A percentile compares a stretch with the other conserved stretches of the same genome.
Conservation (phyloP, 1,140 invertebrate genomes). For the Drosophila nigrodunni region DNA sequence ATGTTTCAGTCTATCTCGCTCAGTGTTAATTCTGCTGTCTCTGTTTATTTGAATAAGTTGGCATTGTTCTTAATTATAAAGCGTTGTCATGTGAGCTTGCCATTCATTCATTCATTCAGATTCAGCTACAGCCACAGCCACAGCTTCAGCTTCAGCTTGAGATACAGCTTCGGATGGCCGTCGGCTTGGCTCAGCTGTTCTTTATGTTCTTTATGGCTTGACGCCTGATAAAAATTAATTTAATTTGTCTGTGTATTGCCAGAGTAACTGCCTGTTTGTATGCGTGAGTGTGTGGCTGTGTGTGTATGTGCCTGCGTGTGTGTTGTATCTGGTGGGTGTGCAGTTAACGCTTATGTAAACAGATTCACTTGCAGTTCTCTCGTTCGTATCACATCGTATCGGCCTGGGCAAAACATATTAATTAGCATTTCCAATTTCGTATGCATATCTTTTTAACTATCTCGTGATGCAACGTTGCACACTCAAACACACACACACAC, state of each 20-base stretch:
- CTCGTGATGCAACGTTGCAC: conserved; percentile 79
- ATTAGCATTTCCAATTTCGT: conserved; percentile 81
- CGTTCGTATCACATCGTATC: conserved; percentile 63
- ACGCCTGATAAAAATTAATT: conserved; percentile 83
- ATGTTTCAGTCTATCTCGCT: neutral
- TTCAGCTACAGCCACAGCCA: neutral
- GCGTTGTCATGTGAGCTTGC: conserved; percentile 80
- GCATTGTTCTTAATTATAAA: conserved; percentile 82
- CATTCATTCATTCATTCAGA: conserved; percentile 58
- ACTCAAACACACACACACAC: conserved; percentile 37
- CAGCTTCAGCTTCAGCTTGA: conserved; percentile 15
- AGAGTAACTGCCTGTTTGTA: conserved; percentile 18
- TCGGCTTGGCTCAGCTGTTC: conserved; percentile 69
- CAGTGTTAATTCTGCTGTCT: conserved; percentile 7
- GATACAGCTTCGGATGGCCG: conserved; percentile 16
- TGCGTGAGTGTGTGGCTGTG: conserved; percentile 26
- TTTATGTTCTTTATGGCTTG: conserved; percentile 73
- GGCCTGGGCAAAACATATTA: conserved; percentile 81
- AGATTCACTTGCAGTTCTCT: conserved; percentile 64
- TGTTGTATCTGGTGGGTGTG: conserved; percentile 41
- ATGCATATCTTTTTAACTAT: conserved; percentile 78
- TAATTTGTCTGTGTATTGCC: conserved; percentile 61
- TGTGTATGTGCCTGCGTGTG: conserved; percentile 17
- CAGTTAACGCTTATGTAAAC: conserved; percentile 77
- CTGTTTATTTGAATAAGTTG: conserved; percentile 68